These are phyloP conservation scores for Asarcornis scutulata DNA, from an alignment of 2,113 vertebrate species.

Conservation along the genomic window DNA sequence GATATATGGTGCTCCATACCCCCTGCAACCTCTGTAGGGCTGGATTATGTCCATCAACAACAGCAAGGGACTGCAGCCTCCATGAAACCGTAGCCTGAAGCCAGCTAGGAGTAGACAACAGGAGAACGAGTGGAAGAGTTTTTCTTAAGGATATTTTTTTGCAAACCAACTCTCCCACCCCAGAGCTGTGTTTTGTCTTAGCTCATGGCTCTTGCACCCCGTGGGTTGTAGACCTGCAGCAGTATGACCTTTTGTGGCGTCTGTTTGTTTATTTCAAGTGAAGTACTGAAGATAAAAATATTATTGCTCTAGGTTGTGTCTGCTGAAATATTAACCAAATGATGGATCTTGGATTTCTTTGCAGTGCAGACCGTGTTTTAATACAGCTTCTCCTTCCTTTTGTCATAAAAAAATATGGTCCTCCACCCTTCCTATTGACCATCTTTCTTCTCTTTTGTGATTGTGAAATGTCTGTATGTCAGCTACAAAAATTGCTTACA, in stretches of 20 bases:
- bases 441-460: background rate
- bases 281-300: background rate
- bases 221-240: accelerated
- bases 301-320: background rate
- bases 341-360: background rate
- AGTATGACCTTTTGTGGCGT: background rate
- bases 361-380: background rate
- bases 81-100: background rate
- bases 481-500: slow-evolving; percentile 21
- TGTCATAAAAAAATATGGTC: background rate
- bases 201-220: accelerated
- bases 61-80: background rate
- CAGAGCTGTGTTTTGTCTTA: background rate
- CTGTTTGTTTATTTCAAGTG: background rate
- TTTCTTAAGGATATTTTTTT: background rate
- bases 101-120: background rate
- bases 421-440: slow-evolving; percentile 26
- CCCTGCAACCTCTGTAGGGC: background rate
- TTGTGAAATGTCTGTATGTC: background rate
- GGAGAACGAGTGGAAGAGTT: background rate
- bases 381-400: background rate
- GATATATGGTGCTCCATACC: background rate
- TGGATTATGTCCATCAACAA: accelerated
- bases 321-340: slow-evolving; percentile 10
- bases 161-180: background rate